Conservation (phyloP, 2,113 vertebrate genomes). For the Phyllostomus hastatus region DNA sequence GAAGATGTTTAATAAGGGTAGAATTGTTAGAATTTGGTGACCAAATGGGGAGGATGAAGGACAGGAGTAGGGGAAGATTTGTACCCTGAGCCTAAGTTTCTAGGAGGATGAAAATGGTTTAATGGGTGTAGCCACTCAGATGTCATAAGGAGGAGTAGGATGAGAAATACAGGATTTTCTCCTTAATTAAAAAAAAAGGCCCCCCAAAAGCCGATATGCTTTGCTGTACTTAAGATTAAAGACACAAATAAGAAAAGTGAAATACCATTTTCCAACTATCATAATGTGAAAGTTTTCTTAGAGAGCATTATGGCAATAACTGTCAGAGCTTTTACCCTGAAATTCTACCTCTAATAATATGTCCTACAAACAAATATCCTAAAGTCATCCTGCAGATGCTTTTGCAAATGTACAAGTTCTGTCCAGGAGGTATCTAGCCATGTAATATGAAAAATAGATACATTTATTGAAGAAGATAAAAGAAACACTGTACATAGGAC, state of each 20-base stretch:
- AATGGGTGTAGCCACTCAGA: not conserved
- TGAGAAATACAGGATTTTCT: slow-evolving; percentile 4
- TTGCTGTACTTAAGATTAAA: not conserved
- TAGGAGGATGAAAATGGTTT: not conserved
- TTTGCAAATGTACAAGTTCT: not conserved
- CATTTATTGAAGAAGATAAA: no score
- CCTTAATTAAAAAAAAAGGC: not conserved
- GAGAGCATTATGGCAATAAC: not conserved
- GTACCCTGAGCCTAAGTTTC: not conserved
- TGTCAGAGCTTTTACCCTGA: not conserved
- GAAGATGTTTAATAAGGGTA: not conserved
- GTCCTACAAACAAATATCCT: not conserved
- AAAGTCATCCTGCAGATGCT: not conserved
- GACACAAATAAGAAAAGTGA: not conserved
- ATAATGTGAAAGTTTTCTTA: slow-evolving; percentile 1
- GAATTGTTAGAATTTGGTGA: slow-evolving; percentile 11
- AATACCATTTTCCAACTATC: not conserved
- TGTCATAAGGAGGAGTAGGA: not conserved
- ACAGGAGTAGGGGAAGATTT: not conserved
- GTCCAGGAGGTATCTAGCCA: no score
- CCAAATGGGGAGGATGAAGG: not conserved
- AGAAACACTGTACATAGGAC: no score
- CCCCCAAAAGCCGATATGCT: not conserved
- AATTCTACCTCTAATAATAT: not conserved
- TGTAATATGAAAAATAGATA: no score